Evolutionary conservation across 2,888 invertebrate genomes (phyloP), one percentile per base, ranked within the genome.

Genomic region (Nycteola revayana): DNA sequence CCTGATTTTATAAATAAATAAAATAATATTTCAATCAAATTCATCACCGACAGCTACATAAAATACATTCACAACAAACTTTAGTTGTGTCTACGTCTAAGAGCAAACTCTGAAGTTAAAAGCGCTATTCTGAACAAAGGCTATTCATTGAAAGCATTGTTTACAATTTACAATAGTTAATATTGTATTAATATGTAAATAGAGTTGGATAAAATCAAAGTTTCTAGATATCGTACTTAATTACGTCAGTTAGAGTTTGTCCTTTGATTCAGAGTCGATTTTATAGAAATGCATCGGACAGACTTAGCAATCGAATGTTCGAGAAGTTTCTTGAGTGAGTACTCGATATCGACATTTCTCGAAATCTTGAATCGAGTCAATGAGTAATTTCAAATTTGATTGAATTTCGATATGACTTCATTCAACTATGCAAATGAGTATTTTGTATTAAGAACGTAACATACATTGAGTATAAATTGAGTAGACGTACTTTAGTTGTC

Each of bases 141-240:
- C n/a, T n/a, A n/a, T n/a, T n/a, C n/a, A n/a, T n/a, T 5, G 5
- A 14, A 5, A 14, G 5, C 14, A 2, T 2, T 3, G 5, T 14
- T 14, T 14, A 14, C 5, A 14, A 5, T 14, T 14, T 14, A 5
- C 2, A 14, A 14, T 2, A 5, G 4, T 21, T n/a, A 21, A 21
- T 21, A 5, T 21, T 21, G 3, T 3, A n/a, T 5, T 2, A n/a
- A 21, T 21, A n/a, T 5, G 7, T 21, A 7, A n/a, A 2, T 21
- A 7, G 21, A 5, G 3, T 21, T 21, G 21, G n/a, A 21, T 21
- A 21, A n/a, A n/a, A n/a, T 50, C 61, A 60, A 51, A 30, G 37
- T 50, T 50, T 53, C 10, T 10, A 17, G 40, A 45, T 21, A 17
- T 36, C 41, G 25, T 46, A 49, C 45, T 51, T 32, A 34, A 39